Conservation (phyloP, 2,888 invertebrate species). For the Odontocolon sp. region DNA sequence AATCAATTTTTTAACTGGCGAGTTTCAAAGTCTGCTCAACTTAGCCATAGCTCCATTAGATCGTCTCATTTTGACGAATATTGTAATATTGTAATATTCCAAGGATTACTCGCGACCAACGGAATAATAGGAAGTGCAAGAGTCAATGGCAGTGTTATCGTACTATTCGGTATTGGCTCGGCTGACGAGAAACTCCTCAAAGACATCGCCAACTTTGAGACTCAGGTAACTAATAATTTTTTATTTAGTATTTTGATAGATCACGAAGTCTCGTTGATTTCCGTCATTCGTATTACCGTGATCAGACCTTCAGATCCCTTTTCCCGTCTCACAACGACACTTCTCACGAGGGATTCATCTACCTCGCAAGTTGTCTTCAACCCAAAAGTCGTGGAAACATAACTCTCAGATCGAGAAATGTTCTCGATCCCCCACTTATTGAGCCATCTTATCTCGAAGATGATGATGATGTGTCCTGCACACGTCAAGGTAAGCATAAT, state of each 20-base stretch:
- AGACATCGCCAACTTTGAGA: constrained; percentile 86
- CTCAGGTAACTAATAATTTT: too few species aligned
- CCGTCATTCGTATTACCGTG: constrained; percentile 3
- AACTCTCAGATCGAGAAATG: constrained; percentile 83
- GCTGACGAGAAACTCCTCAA: constrained; percentile 86
- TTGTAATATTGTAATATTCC: constrained; percentile 20
- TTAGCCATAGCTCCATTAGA: too few species aligned
- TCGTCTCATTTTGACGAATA: background rate
- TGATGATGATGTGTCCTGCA: constrained; percentile 85
- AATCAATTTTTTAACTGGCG: too few species aligned
- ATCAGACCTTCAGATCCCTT: constrained; percentile 84
- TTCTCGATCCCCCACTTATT: constrained; percentile 85
- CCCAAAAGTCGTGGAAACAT: constrained; percentile 88
- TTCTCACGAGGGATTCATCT: constrained; percentile 86
- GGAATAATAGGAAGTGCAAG: constrained; percentile 85
- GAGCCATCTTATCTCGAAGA: constrained; percentile 89
- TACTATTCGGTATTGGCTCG: constrained; percentile 87
- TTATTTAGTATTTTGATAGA: background rate
- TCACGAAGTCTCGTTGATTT: background rate
- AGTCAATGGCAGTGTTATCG: constrained; percentile 81
- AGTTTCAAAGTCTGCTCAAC: too few species aligned
- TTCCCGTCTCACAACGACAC: constrained; percentile 86
- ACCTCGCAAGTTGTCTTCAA: constrained; percentile 86
- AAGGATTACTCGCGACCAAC: constrained; percentile 84
- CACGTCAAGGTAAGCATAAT: constrained; percentile 82